phyloP scores from a whole-genome alignment of 2,113 vertebrate species.

The Heterocephalus glaber region DNA sequence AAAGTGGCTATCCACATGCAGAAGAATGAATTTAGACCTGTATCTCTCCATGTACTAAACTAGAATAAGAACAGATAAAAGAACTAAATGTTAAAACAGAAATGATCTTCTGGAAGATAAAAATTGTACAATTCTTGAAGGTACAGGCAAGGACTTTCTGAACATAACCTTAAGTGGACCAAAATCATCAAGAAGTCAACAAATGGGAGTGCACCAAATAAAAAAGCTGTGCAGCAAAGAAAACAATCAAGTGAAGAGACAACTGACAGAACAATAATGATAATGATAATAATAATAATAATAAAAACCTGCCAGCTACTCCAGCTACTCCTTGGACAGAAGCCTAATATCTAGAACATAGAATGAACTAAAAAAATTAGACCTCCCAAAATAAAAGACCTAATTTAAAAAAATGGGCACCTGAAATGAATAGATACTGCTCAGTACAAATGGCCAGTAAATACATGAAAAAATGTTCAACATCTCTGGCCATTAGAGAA shows the following conservation, averaged over 20 bases:
- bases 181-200: neutral
- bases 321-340: no score
- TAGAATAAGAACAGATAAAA: neutral
- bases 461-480: neutral
- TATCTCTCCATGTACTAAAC: neutral
- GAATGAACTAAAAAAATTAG: neutral
- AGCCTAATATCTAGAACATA: no score
- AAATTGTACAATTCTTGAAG: neutral
- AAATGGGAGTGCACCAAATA: neutral
- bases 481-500: neutral
- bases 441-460: neutral
- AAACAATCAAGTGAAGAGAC: neutral
- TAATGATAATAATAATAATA: no score
- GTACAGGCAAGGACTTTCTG: neutral
- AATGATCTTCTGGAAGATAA: neutral
- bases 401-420: neutral
- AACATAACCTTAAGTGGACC: neutral
- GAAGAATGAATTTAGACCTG: neutral
- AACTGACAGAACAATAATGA: neutral
- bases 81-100: neutral
- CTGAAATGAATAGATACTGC: no score
- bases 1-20: neutral
- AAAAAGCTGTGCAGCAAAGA: neutral
- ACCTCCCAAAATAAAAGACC: neutral
- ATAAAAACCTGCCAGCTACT: no score